These are phyloP conservation scores for Enteromius argenteus DNA, from an alignment of 2,797 vertebrate species.

Conservation along the genomic window DNA sequence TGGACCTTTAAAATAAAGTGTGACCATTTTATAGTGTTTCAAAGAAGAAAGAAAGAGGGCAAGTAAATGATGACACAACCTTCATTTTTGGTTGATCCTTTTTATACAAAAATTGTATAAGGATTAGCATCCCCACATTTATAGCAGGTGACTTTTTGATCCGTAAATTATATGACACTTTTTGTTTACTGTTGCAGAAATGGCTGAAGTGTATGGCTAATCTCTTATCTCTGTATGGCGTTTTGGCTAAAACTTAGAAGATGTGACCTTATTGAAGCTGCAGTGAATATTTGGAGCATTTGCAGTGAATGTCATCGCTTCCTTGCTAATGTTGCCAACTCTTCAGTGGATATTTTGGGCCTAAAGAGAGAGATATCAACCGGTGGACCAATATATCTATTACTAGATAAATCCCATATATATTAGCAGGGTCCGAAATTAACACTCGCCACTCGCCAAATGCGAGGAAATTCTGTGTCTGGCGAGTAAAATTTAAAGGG, in stretches of 20 bases:
- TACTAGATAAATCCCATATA: too few relatives aligned
- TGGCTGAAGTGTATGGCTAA: not conserved
- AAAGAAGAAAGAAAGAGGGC: not conserved
- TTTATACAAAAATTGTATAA: not conserved
- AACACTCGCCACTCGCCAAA: too few relatives aligned
- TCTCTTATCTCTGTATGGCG: not conserved
- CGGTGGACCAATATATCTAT: not conserved
- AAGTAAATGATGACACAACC: not conserved
- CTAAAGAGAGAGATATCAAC: not conserved
- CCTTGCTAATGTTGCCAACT: constrained; percentile 23
- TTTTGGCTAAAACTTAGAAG: constrained; percentile 10
- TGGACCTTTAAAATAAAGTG: not conserved
- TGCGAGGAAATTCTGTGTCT: too few relatives aligned
- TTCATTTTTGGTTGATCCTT: not conserved
- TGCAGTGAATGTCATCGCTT: constrained; percentile 63
- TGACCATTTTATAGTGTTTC: not conserved
- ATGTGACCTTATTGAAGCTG: constrained; percentile 9
- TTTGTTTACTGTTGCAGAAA: constrained; percentile 19
- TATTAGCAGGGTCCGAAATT: too few relatives aligned
- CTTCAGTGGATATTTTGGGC: constrained; percentile 2
- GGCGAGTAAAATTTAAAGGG: too few relatives aligned
- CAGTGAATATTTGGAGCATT: constrained; percentile 39
- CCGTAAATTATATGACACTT: not conserved
- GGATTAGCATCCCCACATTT: not conserved
- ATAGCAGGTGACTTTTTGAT: not conserved